phyloP scores from a whole-genome alignment of 2,797 vertebrate species.

The Pangasius macronema region DNA sequence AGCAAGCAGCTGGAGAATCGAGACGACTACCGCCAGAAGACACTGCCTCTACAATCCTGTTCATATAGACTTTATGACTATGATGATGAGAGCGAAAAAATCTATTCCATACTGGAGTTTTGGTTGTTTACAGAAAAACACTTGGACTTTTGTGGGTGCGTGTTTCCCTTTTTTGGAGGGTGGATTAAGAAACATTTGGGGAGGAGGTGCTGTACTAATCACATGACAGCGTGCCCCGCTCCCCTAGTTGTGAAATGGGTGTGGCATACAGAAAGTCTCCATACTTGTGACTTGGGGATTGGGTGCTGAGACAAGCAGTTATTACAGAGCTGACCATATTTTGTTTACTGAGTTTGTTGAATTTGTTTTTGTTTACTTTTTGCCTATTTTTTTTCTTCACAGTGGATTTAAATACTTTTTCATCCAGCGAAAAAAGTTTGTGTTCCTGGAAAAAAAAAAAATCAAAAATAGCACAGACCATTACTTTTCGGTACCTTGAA shows the following conservation, averaged over 20 bases:
- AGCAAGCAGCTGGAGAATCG: conserved; percentile 42
- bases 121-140: conserved; percentile 84
- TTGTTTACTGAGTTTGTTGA: conserved; percentile 53
- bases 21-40: conserved; percentile 77
- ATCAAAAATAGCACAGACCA: conserved; percentile 46
- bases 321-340: conserved; percentile 53
- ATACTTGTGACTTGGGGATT: conserved; percentile 23
- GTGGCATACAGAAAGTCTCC: conserved; percentile 41
- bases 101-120: conserved; percentile 84
- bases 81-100: conserved; percentile 73
- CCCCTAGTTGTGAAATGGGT: conserved; percentile 46
- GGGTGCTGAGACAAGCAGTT: conserved; percentile 38
- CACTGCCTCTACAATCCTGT: conserved; percentile 84
- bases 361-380: conserved; percentile 45
- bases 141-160: conserved; percentile 78
- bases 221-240: conserved; percentile 30
- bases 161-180: conserved; percentile 60
- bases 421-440: conserved; percentile 46
- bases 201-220: conserved; percentile 38
- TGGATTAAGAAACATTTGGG: conserved; percentile 37
- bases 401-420: conserved; percentile 43
- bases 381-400: conserved; percentile 39
- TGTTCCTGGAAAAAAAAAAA: conserved; percentile 38
- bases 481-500: conserved; percentile 55
- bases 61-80: conserved; percentile 72